These are phyloP conservation scores for Aphis gossypii DNA, from an alignment of 1,140 invertebrate species.

Conservation along the genomic window DNA sequence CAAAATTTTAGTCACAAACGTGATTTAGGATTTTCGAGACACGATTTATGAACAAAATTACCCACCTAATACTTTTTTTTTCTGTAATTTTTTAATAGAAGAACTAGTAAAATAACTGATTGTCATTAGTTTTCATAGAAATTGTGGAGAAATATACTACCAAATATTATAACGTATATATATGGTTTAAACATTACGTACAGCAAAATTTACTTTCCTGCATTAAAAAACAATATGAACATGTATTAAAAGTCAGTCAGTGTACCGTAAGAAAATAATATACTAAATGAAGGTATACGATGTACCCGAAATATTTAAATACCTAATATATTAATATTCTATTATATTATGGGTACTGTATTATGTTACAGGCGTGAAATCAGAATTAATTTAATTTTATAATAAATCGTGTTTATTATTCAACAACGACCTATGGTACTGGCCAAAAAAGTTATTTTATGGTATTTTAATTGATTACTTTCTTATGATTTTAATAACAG, in stretches of 20 bases:
- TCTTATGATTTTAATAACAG: not conserved
- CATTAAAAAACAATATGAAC: not conserved
- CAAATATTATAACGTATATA: too few species aligned
- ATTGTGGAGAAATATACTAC: too few species aligned
- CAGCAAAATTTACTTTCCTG: too few species aligned
- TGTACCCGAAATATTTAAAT: not conserved
- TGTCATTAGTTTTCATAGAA: too few species aligned
- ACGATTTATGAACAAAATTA: too few species aligned
- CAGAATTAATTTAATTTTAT: not conserved
- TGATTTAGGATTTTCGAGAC: too few species aligned
- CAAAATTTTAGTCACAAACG: not conserved
- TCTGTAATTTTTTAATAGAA: too few species aligned
- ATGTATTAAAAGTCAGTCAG: not conserved
- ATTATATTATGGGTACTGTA: not conserved
- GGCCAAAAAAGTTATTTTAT: not conserved
- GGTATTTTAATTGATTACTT: conserved; percentile 5
- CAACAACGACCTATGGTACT: not conserved
- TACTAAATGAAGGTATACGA: not conserved
- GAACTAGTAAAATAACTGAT: too few species aligned
- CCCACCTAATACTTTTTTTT: too few species aligned
- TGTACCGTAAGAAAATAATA: not conserved
- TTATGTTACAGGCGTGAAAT: not conserved
- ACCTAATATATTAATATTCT: not conserved
- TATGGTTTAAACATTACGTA: too few species aligned
- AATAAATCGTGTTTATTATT: conserved; percentile 7